Evolutionary conservation across 2,797 vertebrate genomes (phyloP).

Genomic region (Okamejei kenojei): DNA sequence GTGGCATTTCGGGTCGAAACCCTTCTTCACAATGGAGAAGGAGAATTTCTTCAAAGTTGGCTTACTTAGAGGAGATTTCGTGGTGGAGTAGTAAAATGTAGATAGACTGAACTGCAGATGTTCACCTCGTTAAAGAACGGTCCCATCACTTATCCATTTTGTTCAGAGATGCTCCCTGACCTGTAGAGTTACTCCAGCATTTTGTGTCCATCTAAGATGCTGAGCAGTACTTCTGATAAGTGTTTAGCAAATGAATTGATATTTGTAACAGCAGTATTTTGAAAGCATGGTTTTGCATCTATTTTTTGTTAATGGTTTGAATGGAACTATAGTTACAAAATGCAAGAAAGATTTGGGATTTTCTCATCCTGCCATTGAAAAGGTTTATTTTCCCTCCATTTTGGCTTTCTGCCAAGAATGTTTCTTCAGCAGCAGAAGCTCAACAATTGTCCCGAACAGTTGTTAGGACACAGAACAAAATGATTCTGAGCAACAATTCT

Average conservation of each 20-base stretch:
- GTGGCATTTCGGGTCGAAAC: no score
- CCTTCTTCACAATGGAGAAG: no score
- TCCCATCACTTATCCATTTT: no score
- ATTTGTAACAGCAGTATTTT: not conserved
- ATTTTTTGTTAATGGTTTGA: not conserved
- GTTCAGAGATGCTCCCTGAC: no score
- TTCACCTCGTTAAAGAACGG: no score
- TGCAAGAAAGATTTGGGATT: not conserved
- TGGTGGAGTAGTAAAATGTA: no score
- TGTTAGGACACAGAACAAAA: not conserved
- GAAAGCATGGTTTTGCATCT: not conserved
- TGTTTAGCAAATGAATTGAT: not conserved
- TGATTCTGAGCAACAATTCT: not conserved
- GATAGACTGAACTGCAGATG: no score
- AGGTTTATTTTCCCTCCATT: not conserved
- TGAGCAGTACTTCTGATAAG: not conserved
- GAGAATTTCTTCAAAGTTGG: no score
- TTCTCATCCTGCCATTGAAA: not conserved
- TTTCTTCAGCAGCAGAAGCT: not conserved
- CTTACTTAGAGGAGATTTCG: no score
- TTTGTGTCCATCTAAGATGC: no score
- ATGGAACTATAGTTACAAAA: not conserved
- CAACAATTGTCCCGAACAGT: not conserved
- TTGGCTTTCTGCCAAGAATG: not conserved
- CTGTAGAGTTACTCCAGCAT: no score